phyloP scores from a whole-genome alignment of 2,888 invertebrate genomes.

The Drosophila mimetica region DNA sequence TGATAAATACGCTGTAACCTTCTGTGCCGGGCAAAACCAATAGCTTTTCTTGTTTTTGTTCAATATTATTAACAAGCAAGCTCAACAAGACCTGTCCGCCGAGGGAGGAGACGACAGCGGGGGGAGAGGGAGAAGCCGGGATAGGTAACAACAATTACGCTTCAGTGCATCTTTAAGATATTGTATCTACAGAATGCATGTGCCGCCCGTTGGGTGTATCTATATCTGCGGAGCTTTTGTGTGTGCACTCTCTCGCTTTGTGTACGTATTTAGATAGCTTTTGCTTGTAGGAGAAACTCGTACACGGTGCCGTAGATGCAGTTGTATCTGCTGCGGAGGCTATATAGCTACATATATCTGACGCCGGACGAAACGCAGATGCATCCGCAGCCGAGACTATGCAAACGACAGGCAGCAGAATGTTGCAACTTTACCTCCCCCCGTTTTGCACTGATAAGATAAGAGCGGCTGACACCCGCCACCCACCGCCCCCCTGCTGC shows the following conservation, averaged over 20 bases:
- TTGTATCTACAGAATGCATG: slow-evolving; percentile 63
- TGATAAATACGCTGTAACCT: slow-evolving; percentile 30
- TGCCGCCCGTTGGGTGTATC: slow-evolving; percentile 40
- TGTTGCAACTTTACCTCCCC: slow-evolving; percentile 30
- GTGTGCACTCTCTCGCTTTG: slow-evolving; percentile 10
- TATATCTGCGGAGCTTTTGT: slow-evolving; percentile 39
- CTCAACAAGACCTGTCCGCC: slow-evolving; percentile 17
- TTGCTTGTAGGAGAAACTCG: slow-evolving; percentile 53
- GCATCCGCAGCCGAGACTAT: slow-evolving; percentile 42
- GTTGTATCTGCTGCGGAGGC: slow-evolving; percentile 11
- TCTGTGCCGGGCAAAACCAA: slow-evolving; percentile 23
- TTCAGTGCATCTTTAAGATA: slow-evolving; percentile 76
- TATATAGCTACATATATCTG: slow-evolving; percentile 40
- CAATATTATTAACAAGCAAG: slow-evolving; percentile 49
- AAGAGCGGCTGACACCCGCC: slow-evolving; percentile 58
- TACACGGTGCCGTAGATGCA: slow-evolving; percentile 24
- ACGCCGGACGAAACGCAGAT: slow-evolving; percentile 53
- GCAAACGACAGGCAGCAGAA: slow-evolving; percentile 47
- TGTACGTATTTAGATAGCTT: slow-evolving; percentile 37
- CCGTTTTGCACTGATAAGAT: slow-evolving; percentile 45
- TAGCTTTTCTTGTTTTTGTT: slow-evolving; percentile 31
- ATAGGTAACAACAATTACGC: slow-evolving; percentile 68
- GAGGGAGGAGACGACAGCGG: background rate
- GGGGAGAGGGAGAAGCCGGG: slow-evolving; percentile 11
- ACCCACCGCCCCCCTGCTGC: too few relatives aligned